Base-by-base conservation (phyloP, 2,113 vertebrate genomes). In the Archilochus colubris region DNA sequence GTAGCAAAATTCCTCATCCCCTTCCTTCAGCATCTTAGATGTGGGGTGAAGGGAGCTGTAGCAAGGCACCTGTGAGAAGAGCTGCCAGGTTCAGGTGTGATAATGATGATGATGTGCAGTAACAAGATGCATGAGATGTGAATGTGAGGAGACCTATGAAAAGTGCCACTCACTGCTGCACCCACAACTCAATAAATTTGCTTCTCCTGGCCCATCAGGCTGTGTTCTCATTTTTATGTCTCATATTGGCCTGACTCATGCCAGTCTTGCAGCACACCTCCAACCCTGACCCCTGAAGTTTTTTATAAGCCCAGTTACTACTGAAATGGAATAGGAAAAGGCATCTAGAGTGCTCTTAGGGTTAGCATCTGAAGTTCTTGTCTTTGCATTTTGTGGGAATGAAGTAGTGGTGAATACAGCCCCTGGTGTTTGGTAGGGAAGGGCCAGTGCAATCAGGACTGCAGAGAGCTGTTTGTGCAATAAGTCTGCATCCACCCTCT, bases 181-280 rank as follows among this genome's bases (percentile, higher is more conserved):
- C 3, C 8, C 3, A 18, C 1, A 12, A 48, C 14, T 21, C 0
- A 0, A 40, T 40, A 40, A 40, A 12, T 8, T 48, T 48, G 6
- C 46, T 19, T 48, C 46, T 64, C 44, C 33, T 73, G 19, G 9
- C 18, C 13, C 12, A 3, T 15, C 24, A 66, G 54, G 40, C 30
- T 62, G 18, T 44, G 50, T 57, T 67, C 27, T 78, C 2, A 0
- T 53, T 76, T 68, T 66, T 7, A 54, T 38, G 16, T 51, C 22
- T 73, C 58, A 13, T 23, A 44, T 11, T 91, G 50, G 68, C 21
- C 25, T 51, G n/a, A 57, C 16, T 59, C 46, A 33, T 12, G 5
- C 22, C 14, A 21, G 8, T 72, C 21, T 87, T 59, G 31, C n/a
- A 55, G 28, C 8, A 77, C 43, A 83, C 63, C 5, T 28, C n/a